phyloP scores from a whole-genome alignment of 1,140 invertebrate species.

The Harpegnathos saltator region DNA sequence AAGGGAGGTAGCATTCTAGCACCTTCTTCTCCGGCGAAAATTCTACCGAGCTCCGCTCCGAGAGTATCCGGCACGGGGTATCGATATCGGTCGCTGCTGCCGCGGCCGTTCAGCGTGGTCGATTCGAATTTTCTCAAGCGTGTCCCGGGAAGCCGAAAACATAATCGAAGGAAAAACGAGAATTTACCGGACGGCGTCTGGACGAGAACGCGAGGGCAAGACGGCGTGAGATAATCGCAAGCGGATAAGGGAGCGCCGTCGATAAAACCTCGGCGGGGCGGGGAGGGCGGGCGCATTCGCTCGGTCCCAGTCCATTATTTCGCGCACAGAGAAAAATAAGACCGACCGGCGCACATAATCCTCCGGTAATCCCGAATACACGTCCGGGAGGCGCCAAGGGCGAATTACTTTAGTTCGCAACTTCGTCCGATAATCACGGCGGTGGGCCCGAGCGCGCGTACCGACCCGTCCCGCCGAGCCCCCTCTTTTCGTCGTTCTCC shows the following conservation, averaged over 20 bases:
- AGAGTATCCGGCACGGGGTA: too few relatives aligned
- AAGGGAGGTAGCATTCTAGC: too few relatives aligned
- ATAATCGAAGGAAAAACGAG: not conserved
- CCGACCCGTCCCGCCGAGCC: not conserved
- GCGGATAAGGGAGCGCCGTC: not conserved
- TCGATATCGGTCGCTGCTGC: not conserved
- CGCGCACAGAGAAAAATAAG: constrained; percentile 59
- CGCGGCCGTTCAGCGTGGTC: not conserved
- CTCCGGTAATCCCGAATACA: constrained; percentile 69
- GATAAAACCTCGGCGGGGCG: constrained; percentile 41
- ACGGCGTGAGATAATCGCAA: constrained; percentile 51
- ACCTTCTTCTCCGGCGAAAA: too few relatives aligned
- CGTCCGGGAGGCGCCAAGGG: constrained; percentile 52
- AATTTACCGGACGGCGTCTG: not conserved
- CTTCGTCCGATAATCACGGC: constrained; percentile 72
- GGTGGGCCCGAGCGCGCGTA: constrained; percentile 41
- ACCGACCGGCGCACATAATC: constrained; percentile 65
- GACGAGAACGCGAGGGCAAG: not conserved
- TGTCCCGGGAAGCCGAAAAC: not conserved
- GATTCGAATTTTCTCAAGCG: not conserved
- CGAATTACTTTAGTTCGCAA: constrained; percentile 75
- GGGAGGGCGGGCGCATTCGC: constrained; percentile 26
- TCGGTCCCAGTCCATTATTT: constrained; percentile 59
- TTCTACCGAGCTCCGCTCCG: too few relatives aligned
- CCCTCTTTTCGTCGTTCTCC: constrained; percentile 58